phyloP scores from a whole-genome alignment of 2,888 invertebrate genomes.

The Cremastinae sp. region DNA sequence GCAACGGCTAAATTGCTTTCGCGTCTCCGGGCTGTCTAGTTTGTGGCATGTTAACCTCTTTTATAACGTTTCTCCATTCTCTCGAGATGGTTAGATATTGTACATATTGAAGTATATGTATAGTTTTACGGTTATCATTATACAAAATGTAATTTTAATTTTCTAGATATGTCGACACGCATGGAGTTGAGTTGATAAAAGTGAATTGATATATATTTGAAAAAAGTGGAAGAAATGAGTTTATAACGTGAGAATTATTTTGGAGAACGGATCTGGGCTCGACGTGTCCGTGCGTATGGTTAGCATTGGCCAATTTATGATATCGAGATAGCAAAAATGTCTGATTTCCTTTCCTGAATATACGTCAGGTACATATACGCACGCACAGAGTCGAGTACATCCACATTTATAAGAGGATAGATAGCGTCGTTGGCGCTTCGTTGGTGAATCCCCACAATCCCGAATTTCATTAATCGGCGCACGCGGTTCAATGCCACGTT shows the following conservation, averaged over 20 bases:
- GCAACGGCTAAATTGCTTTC: conserved; percentile 74
- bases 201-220: background rate
- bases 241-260: conserved; percentile 43
- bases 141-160: too few species aligned
- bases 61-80: conserved; percentile 63
- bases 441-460: conserved; percentile 59
- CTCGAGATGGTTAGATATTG: conserved; percentile 52
- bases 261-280: conserved; percentile 50
- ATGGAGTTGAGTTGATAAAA: too few species aligned
- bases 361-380: background rate
- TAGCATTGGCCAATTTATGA: conserved; percentile 67
- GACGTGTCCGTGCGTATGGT: conserved; percentile 53
- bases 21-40: conserved; percentile 71
- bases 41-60: conserved; percentile 69
- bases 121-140: background rate
- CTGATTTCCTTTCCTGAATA: conserved; percentile 31
- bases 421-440: conserved; percentile 41
- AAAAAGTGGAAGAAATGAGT: conserved; percentile 42
- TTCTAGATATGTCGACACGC: too few species aligned
- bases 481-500: conserved; percentile 67
- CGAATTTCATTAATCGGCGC: conserved; percentile 70
- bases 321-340: conserved; percentile 63
- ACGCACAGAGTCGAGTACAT: background rate
- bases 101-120: background rate
- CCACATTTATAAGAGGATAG: background rate